Percentiles rank a stretch among this genome's conserved stretches.
phyloP scores from a whole-genome alignment of 2,113 vertebrate genomes.

The Leptobrachium leishanense region DNA sequence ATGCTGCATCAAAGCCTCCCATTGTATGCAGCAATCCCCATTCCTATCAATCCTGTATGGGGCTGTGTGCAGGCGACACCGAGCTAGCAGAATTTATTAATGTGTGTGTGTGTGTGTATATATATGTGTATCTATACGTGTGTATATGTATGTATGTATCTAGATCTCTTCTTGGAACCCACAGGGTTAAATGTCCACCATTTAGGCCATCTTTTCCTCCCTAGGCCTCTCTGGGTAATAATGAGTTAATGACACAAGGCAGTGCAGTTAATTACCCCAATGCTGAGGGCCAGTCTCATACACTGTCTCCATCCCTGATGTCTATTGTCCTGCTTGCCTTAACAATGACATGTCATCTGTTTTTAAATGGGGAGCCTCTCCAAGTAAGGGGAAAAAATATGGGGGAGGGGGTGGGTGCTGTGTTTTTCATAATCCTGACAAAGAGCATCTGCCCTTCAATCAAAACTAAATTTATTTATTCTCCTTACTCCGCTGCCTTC shows the following conservation, averaged over 20 bases:
- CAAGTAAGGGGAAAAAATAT: no score
- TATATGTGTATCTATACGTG: no score
- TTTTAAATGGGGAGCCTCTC: slow-evolving; percentile 15
- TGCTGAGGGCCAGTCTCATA: neutral
- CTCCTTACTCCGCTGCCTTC: neutral
- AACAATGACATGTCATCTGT: slow-evolving; percentile 27
- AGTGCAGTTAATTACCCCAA: neutral
- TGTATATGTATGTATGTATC: no score
- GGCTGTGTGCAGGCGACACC: no score
- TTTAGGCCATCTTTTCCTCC: no score
- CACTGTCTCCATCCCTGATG: neutral
- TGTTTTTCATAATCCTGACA: slow-evolving; percentile 4
- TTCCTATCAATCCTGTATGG: neutral
- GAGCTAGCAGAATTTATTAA: no score
- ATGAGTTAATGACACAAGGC: neutral
- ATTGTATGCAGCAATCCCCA: neutral
- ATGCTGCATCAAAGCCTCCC: neutral
- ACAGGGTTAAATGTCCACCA: no score
- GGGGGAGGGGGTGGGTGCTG: slow-evolving; percentile 22
- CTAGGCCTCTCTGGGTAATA: neutral
- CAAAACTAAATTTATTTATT: neutral
- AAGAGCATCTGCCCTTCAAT: slow-evolving; percentile 12
- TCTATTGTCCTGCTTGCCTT: slow-evolving; percentile 10
- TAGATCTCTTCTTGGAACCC: no score
- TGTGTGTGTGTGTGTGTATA: no score